phyloP scores from a whole-genome alignment of 1,140 invertebrate species.

The Heliconius melpomene region DNA sequence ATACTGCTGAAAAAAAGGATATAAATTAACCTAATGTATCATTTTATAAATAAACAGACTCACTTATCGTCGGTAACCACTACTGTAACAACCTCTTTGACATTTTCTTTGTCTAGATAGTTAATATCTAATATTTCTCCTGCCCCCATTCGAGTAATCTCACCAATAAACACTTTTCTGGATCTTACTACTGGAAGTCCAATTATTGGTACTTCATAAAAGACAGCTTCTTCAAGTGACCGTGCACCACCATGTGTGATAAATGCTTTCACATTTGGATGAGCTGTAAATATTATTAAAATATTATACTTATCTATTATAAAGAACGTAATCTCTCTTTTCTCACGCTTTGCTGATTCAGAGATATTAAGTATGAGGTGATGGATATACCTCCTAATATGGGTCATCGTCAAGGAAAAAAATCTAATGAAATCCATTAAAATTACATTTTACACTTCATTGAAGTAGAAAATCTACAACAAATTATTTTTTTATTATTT shows the following conservation, averaged over 20 bases:
- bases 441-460: too few relatives aligned
- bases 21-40: too few relatives aligned
- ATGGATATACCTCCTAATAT: too few relatives aligned
- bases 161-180: slow-evolving; percentile 61
- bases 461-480: too few relatives aligned
- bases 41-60: slow-evolving; percentile 15
- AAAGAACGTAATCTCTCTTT: too few relatives aligned
- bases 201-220: slow-evolving; percentile 86
- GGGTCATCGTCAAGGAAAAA: too few relatives aligned
- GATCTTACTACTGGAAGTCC: slow-evolving; percentile 85
- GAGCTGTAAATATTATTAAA: slow-evolving; percentile 69
- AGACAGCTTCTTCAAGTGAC: slow-evolving; percentile 86
- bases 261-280: slow-evolving; percentile 85
- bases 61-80: slow-evolving; percentile 61
- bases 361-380: too few relatives aligned
- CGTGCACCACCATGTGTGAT: slow-evolving; percentile 88
- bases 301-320: background rate
- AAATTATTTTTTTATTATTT: too few relatives aligned
- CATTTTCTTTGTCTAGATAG: slow-evolving; percentile 60
- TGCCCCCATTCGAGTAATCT: slow-evolving; percentile 61
- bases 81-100: slow-evolving; percentile 51
- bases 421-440: too few relatives aligned
- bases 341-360: too few relatives aligned
- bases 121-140: slow-evolving; percentile 68
- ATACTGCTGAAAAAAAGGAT: too few relatives aligned